Evolutionary conservation across 2,888 invertebrate genomes (phyloP).

Genomic region (Oasisia sp.): DNA sequence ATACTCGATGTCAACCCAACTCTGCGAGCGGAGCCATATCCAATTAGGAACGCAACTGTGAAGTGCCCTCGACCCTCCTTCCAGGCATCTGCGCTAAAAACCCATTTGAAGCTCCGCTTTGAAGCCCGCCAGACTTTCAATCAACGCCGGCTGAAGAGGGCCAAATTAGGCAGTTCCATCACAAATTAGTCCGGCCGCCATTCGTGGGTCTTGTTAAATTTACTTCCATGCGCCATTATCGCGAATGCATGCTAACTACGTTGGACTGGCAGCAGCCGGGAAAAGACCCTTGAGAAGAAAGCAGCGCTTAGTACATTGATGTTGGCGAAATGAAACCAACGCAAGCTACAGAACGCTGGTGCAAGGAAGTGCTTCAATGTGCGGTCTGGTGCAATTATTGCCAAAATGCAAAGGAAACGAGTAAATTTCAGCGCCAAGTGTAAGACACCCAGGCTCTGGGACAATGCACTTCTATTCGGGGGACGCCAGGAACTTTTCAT

Average conservation of each 20-base stretch:
- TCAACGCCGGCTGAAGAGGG: not conserved
- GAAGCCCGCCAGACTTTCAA: not conserved
- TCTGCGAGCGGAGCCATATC: not conserved
- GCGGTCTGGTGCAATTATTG: not conserved
- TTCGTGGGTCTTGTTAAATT: slow-evolving; percentile 3
- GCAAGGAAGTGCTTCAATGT: not conserved
- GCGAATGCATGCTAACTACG: not conserved
- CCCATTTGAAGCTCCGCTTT: slow-evolving; percentile 5
- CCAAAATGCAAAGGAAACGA: not conserved
- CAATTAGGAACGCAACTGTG: not conserved
- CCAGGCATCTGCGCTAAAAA: slow-evolving; percentile 13
- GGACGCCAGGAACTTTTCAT: not conserved
- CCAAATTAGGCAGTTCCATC: slow-evolving; percentile 17
- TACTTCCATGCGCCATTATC: not conserved
- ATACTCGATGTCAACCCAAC: not conserved
- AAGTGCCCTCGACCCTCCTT: slow-evolving; percentile 1
- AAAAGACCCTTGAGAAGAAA: not conserved
- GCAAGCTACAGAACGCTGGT: not conserved
- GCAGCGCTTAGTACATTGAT: slow-evolving; percentile 10
- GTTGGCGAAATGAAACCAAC: not conserved
- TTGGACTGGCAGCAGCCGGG: not conserved
- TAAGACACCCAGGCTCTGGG: not conserved
- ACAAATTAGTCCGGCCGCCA: slow-evolving; percentile 13
- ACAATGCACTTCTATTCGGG: not conserved
- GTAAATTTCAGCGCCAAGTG: not conserved